Conservation (phyloP, 2,113 vertebrate species). For the Stercorarius parasiticus region DNA sequence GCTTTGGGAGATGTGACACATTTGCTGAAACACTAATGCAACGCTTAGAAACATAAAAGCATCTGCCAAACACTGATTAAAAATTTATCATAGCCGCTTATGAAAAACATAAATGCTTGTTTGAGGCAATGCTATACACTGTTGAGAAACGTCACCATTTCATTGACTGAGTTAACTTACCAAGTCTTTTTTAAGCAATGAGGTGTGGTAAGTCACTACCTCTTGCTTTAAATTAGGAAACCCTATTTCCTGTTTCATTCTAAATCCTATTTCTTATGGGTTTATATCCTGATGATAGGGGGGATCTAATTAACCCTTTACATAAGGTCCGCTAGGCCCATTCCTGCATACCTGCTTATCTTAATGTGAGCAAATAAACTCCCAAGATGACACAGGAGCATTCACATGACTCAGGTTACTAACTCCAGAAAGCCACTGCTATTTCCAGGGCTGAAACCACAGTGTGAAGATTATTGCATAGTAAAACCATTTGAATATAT, state of each 20-base stretch:
- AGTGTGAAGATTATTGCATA: not conserved
- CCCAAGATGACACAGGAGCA: not conserved
- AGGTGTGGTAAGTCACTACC: not conserved
- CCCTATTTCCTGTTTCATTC: not conserved
- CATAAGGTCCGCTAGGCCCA: not conserved
- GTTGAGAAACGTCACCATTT: not conserved
- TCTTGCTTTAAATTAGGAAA: not conserved
- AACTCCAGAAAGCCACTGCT: not conserved
- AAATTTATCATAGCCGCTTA: not conserved
- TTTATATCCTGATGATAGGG: not conserved
- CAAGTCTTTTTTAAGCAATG: not conserved
- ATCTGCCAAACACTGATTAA: slow-evolving; percentile 1
- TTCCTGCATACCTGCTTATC: not conserved
- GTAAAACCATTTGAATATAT: not conserved
- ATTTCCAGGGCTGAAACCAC: not conserved
- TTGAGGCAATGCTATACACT: not conserved
- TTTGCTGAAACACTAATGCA: not conserved
- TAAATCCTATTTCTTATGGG: not conserved
- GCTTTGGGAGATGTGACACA: not conserved
- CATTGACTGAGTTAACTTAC: not conserved
- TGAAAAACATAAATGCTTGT: not conserved
- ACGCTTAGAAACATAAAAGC: not conserved
- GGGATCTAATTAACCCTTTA: not conserved
- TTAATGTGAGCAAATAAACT: not conserved
- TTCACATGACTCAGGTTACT: not conserved